These are phyloP conservation scores for Alosa alosa DNA, from an alignment of 2,113 vertebrate species.

Conservation along the genomic window DNA sequence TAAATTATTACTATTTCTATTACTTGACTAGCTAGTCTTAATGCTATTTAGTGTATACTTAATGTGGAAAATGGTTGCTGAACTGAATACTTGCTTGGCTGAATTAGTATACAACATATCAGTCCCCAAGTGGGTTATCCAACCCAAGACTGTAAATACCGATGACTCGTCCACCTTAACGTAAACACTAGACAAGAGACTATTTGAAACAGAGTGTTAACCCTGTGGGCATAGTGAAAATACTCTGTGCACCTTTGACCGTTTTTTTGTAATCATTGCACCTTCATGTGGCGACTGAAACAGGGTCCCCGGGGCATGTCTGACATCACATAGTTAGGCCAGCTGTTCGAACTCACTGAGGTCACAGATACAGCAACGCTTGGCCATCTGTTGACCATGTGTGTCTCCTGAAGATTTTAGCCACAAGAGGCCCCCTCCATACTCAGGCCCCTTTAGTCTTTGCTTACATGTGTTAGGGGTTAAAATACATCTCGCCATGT, in stretches of 20 bases:
- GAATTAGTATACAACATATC: background rate
- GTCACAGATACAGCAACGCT: background rate
- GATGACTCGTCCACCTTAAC: background rate
- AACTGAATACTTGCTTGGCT: background rate
- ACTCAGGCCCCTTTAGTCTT: background rate
- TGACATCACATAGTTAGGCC: slow-evolving; percentile 4
- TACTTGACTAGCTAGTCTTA: background rate
- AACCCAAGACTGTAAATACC: background rate
- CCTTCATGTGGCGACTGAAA: background rate
- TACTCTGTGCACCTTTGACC: background rate
- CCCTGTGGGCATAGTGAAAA: background rate
- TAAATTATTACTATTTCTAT: background rate
- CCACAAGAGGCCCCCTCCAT: background rate
- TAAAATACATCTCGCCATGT: background rate
- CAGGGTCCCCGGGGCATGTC: background rate
- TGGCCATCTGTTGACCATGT: slow-evolving; percentile 7
- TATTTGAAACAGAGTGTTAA: background rate
- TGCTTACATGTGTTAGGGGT: background rate
- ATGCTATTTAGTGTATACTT: background rate
- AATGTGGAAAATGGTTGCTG: background rate
- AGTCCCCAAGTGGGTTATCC: background rate
- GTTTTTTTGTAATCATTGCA: background rate
- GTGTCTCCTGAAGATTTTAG: background rate
- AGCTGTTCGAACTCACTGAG: slow-evolving; percentile 4
- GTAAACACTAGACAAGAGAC: background rate